phyloP scores from a whole-genome alignment of 2,888 invertebrate genomes.

The Drosophila mulleri region DNA sequence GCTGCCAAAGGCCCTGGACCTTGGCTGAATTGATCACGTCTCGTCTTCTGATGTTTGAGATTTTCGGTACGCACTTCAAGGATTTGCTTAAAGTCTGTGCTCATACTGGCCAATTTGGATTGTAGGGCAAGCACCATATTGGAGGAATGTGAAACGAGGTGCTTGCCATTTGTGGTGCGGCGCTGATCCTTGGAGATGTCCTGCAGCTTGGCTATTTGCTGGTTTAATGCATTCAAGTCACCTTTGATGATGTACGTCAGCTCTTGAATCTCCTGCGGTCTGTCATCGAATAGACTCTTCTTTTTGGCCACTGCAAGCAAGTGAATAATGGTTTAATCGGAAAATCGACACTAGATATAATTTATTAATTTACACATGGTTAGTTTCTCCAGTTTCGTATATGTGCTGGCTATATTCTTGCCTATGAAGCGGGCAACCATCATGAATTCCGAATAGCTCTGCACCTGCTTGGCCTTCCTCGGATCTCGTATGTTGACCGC shows the following conservation, averaged over 20 bases:
- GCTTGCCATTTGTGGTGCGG: slow-evolving; percentile 88
- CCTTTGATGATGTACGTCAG: slow-evolving; percentile 98
- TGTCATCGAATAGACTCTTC: slow-evolving; percentile 98
- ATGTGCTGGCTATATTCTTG: slow-evolving; percentile 97
- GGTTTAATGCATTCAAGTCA: slow-evolving; percentile 96
- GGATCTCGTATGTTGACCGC: slow-evolving; percentile 91
- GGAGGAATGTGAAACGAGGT: slow-evolving; percentile 95
- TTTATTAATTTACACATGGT: slow-evolving; percentile 90
- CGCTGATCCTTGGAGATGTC: slow-evolving; percentile 92
- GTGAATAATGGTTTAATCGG: not conserved
- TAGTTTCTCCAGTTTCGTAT: slow-evolving; percentile 97
- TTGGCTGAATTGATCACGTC: slow-evolving; percentile 93
- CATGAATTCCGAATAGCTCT: slow-evolving; percentile 97
- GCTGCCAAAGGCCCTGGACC: slow-evolving; percentile 86
- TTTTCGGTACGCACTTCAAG: slow-evolving; percentile 99
- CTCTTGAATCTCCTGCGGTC: slow-evolving; percentile 98
- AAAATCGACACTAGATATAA: not conserved
- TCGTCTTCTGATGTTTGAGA: slow-evolving; percentile 96
- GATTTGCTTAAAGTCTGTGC: slow-evolving; percentile 98
- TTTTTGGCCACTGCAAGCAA: slow-evolving; percentile 94
- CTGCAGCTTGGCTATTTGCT: slow-evolving; percentile 97
- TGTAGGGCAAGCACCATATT: slow-evolving; percentile 96
- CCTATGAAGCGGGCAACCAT: slow-evolving; percentile 97
- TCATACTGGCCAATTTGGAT: slow-evolving; percentile 98
- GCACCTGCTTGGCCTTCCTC: slow-evolving; percentile 91